Evolutionary conservation across 2,113 vertebrate species (phyloP), one percentile per base, ranked within the genome.

Genomic region (Thamnaconus septentrionalis): DNA sequence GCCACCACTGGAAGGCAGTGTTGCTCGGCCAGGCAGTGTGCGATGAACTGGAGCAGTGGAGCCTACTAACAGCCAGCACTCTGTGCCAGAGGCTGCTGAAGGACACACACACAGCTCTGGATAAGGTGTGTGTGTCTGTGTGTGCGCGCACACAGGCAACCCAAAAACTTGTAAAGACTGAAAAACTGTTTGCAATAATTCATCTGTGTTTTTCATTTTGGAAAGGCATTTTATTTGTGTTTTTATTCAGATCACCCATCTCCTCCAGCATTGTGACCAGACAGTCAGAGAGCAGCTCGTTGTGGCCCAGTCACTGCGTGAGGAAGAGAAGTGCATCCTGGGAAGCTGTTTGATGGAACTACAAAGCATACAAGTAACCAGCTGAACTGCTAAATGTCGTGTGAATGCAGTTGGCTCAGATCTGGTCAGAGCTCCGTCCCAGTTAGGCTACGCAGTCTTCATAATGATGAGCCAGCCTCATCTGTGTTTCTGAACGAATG

Each of bases 11-110:
- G 95, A 96, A 85, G 76, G 91, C 90, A 57, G 67, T 93, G 5
- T 87, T 97, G 71, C 92, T 94, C 70, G 96, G 96, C 40, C 92
- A 91, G 71, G 46, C 71, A 9, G 79, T 93, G 76, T 92, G 93
- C 79, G 82, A 90, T 56, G 87, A 87, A 39, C 93, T 90, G 0
- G 95, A 96, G 31, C 64, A 84, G 68, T 83, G 78, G 66, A 84
- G 91, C 62, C 18, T 91, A 72, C 81, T 40, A 1, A n/a, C 89
- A 18, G 89, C 92, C 3, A 65, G 62, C 75, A 84, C 82, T 58
- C 89, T 98, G 44, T 97, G 95, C 73, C 72, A 57, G 9, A 81
- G 76, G 48, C 84, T 95, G 8, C 84, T 82, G 9, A 85, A 88
- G 41, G 91, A 95, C 53, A 86, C 91, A 4, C 75, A 83, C 6